These are phyloP conservation scores for Nyleta sp. DNA, from an alignment of 2,888 invertebrate genomes.

Conservation along the genomic window DNA sequence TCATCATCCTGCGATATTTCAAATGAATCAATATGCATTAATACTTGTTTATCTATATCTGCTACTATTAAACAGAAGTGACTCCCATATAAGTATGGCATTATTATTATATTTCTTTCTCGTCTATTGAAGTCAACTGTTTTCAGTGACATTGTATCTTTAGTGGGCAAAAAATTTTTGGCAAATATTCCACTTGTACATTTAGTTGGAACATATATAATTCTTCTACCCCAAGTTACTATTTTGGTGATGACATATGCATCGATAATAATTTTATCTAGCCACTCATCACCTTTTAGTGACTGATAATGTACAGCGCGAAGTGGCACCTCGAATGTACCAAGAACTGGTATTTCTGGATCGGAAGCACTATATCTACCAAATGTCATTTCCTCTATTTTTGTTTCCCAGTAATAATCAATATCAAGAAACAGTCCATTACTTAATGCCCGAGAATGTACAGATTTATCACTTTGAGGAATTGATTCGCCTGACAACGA, in stretches of 20 bases:
- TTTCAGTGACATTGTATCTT: neutral
- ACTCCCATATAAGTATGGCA: slow-evolving; percentile 22
- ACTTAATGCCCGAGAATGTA: slow-evolving; percentile 10
- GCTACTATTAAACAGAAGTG: slow-evolving; percentile 12
- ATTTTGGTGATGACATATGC: slow-evolving; percentile 3
- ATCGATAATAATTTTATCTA: slow-evolving; percentile 11
- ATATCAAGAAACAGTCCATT: slow-evolving; percentile 26
- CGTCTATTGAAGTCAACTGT: neutral
- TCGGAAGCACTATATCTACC: neutral
- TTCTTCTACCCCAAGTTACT: neutral
- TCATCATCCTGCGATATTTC: neutral
- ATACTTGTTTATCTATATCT: no score
- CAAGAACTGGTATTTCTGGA: neutral
- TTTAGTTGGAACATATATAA: slow-evolving; percentile 13
- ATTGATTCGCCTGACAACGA: slow-evolving; percentile 5
- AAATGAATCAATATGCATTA: neutral
- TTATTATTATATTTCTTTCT: slow-evolving; percentile 7
- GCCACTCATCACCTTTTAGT: neutral
- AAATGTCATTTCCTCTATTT: neutral
- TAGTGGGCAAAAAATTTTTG: neutral
- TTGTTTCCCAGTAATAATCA: slow-evolving; percentile 9
- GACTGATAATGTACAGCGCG: neutral
- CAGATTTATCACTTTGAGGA: slow-evolving; percentile 29
- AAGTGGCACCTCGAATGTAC: neutral
- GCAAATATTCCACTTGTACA: slow-evolving; percentile 2